phyloP scores from a whole-genome alignment of 1,140 invertebrate species.

The Lordiphosa mommai region DNA sequence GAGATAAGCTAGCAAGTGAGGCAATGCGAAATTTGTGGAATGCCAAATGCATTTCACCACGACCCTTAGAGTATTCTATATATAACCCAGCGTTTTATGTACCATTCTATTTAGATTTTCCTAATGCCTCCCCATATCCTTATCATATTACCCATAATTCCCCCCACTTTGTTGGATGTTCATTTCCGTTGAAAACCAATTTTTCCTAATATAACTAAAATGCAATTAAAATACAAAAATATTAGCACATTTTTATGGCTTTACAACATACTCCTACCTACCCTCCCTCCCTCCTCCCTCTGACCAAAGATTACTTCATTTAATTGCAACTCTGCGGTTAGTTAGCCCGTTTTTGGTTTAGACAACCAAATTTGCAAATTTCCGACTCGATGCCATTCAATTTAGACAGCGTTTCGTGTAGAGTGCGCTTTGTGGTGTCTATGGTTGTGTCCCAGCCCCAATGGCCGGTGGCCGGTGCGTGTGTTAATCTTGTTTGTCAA shows the following conservation, averaged over 20 bases:
- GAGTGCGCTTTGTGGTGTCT: constrained; percentile 33
- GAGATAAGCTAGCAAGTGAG: no score
- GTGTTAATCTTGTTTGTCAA: constrained; percentile 64
- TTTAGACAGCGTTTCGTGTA: constrained; percentile 18
- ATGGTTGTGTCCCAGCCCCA: constrained; percentile 47
- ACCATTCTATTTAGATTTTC: no score
- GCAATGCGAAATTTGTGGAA: no score
- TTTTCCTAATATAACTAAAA: constrained; percentile 5
- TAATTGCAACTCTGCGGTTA: constrained; percentile 43
- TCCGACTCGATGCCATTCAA: constrained; percentile 56
- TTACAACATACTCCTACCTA: constrained; percentile 4
- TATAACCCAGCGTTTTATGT: no score
- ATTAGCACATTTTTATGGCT: constrained; percentile 34
- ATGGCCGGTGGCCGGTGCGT: background rate
- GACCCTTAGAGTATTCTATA: no score
- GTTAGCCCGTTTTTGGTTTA: constrained; percentile 35
- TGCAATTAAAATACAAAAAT: constrained; percentile 23
- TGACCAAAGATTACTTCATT: constrained; percentile 24
- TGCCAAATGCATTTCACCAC: no score
- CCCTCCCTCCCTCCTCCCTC: background rate
- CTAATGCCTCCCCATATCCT: no score
- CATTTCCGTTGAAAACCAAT: constrained; percentile 16
- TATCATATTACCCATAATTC: no score
- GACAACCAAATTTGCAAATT: constrained; percentile 62
- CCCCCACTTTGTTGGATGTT: background rate